These are phyloP conservation scores for Parauchenoglanis punctatus DNA, from an alignment of 2,797 vertebrate genomes.

Conservation along the genomic window DNA sequence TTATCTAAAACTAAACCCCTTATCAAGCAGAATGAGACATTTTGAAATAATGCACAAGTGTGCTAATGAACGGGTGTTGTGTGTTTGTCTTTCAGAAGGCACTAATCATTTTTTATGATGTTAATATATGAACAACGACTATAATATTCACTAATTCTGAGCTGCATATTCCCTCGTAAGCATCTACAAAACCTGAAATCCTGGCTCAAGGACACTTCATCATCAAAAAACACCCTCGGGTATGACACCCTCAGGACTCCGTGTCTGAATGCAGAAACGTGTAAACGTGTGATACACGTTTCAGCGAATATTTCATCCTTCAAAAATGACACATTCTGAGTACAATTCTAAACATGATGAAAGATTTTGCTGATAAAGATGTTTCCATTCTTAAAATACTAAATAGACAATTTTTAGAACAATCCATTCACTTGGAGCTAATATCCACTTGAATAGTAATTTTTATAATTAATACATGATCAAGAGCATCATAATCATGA, in stretches of 20 bases:
- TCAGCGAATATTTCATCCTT: neutral
- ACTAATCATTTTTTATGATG: neutral
- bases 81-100: neutral
- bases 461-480: neutral
- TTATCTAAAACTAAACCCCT: conserved; percentile 46
- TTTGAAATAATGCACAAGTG: conserved; percentile 6
- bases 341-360: neutral
- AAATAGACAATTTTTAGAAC: neutral
- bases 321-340: neutral
- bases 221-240: neutral
- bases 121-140: neutral
- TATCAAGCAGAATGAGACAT: conserved; percentile 34
- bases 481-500: neutral
- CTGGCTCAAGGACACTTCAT: neutral
- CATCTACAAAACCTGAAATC: neutral
- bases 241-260: neutral
- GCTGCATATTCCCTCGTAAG: neutral
- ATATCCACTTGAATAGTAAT: neutral
- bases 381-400: neutral
- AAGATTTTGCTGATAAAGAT: neutral
- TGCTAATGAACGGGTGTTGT: neutral
- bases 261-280: neutral
- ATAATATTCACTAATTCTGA: neutral
- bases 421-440: neutral
- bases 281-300: neutral